Percentiles rank a stretch among this genome's conserved stretches.
Conservation (phyloP, 2,888 invertebrate species). For the Zootermopsis nevadensis region DNA sequence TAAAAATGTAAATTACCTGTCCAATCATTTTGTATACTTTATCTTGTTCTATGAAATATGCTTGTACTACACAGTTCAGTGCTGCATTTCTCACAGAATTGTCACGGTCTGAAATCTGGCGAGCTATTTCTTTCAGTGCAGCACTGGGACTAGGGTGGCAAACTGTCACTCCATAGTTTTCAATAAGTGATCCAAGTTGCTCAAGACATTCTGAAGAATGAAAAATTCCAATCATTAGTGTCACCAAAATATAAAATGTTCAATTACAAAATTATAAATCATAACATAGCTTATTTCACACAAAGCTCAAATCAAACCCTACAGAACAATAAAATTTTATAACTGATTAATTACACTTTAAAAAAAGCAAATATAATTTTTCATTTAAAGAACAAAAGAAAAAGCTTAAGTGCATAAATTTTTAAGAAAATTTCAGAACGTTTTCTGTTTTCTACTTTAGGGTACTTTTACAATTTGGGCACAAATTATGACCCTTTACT, state of each 20-base stretch:
- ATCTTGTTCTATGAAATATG: slow-evolving; percentile 91
- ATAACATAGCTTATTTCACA: no score
- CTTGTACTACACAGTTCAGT: slow-evolving; percentile 91
- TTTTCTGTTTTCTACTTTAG: no score
- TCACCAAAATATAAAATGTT: not conserved
- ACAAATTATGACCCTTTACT: no score
- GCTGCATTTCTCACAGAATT: slow-evolving; percentile 96
- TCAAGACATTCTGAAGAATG: slow-evolving; percentile 84
- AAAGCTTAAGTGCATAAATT: no score
- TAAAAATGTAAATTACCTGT: slow-evolving; percentile 69
- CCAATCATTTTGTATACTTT: slow-evolving; percentile 92
- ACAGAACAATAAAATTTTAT: no score
- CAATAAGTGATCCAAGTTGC: slow-evolving; percentile 87
- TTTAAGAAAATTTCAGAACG: no score
- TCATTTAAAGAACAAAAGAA: no score
- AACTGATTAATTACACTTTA: no score
- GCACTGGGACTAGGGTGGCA: slow-evolving; percentile 83
- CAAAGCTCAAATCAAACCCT: no score
- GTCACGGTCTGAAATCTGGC: slow-evolving; percentile 95
- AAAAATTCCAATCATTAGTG: not conserved
- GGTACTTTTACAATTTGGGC: no score
- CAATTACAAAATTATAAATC: not conserved
- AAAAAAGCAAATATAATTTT: no score
- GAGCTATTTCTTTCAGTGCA: slow-evolving; percentile 90
- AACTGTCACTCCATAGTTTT: slow-evolving; percentile 84